Base-by-base conservation (phyloP, 1,140 invertebrate genomes). In the Hyposmocoma kahamanoa region DNA sequence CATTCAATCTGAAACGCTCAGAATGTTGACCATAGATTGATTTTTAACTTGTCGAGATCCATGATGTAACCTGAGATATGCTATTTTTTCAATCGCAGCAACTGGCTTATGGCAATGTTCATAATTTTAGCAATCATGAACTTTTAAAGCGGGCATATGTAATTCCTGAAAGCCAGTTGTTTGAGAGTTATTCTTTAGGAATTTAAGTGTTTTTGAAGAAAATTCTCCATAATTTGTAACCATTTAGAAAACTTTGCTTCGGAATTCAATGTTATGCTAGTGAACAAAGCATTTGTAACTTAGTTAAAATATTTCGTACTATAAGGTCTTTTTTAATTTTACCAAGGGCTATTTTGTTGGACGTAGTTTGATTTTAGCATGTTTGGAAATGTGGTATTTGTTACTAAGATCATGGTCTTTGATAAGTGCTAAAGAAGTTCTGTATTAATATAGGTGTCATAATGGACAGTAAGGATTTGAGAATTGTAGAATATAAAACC, bases 31-130 rank as follows among this genome's bases (percentile, higher is more conserved):
- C 2, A 28, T 20, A 20, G 38, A 21, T 41, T 21, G 10, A 4
- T 21, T 10, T 38, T 38, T 17, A 17, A 19, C 8, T 10, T 19
- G n/a, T n/a, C n/a, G 62, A 62, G 63, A 67, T 55, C 64, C 66
- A 61, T 51, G 52, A 53, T 50, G 43, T 38, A 21, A 22, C 38
- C 15, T 8, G 18, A 8, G 18, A 36, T 17, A n/a, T 36, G 13
- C 18, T 36, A 36, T n/a, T 17, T 2, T 66, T 51, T 30, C 38
- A 32, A 55, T 53, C 38, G 21, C 43, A 39, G 39, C 65, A 52
- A 59, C 59, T 68, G 62, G 64, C 62, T 69, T 60, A 63, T 63
- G 63, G 57, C 57, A 47, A 20, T 47, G n/a, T n/a, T n/a, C n/a
- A n/a, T n/a, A n/a, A n/a, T n/a, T n/a, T n/a, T n/a, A n/a, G n/a